A percentile compares a stretch with the other conserved stretches of the same genome.
These are phyloP conservation scores for Parauchenoglanis ngamensis DNA, from an alignment of 2,797 vertebrate genomes.

Conservation along the genomic window DNA sequence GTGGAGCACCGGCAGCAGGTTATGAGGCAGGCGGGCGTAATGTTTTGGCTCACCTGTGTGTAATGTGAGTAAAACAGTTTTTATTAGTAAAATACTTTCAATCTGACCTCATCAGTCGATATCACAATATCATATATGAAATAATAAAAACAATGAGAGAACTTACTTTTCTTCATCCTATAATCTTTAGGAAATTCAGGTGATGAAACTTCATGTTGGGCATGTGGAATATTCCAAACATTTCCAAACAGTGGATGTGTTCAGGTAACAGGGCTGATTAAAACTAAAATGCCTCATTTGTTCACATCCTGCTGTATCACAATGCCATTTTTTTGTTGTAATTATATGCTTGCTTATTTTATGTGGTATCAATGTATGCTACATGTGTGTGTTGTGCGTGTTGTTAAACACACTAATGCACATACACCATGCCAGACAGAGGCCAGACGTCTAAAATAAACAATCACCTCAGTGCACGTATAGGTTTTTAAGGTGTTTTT, in stretches of 20 bases:
- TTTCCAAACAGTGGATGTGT: neutral
- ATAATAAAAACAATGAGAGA: neutral
- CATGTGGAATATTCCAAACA: neutral
- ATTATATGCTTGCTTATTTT: neutral
- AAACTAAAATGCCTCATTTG: neutral
- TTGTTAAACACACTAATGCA: neutral
- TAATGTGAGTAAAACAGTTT: neutral
- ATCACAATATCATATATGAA: neutral
- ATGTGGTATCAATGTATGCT: neutral
- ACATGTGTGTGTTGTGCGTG: neutral
- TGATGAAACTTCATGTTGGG: too few relatives aligned
- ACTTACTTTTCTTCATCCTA: neutral
- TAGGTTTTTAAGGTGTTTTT: neutral
- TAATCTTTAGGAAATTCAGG: neutral
- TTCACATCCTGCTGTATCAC: neutral
- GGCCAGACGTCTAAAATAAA: neutral
- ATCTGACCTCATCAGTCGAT: neutral
- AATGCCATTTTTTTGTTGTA: neutral
- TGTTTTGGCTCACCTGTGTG: neutral
- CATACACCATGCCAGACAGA: neutral
- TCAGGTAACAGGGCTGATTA: neutral
- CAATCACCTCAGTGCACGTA: neutral
- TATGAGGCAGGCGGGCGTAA: too few relatives aligned
- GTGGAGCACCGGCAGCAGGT: too few relatives aligned
- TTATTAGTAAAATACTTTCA: neutral